phyloP scores from a whole-genome alignment of 2,888 invertebrate species.

The Mantis religiosa region DNA sequence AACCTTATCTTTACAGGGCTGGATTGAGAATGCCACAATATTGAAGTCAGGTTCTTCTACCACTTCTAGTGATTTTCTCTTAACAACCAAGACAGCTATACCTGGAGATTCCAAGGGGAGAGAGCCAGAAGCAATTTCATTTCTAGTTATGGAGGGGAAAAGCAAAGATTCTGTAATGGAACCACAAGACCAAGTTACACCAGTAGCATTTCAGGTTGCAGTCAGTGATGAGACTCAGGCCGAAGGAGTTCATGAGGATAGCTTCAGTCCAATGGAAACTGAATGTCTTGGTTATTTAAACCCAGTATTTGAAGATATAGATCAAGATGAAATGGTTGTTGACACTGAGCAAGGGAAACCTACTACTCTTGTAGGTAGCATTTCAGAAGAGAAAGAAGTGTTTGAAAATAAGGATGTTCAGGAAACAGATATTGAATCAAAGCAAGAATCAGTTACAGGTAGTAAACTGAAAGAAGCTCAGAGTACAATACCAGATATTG shows the following conservation, averaged over 20 bases:
- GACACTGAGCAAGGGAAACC: constrained; percentile 14
- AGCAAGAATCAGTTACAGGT: background rate
- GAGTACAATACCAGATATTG: constrained; percentile 20
- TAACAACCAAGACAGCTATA: constrained; percentile 6
- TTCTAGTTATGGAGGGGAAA: constrained; percentile 26
- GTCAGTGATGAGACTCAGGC: background rate
- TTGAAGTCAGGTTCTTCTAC: constrained; percentile 39
- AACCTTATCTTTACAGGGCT: constrained; percentile 45
- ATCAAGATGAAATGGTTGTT: background rate
- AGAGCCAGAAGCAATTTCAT: constrained; percentile 37
- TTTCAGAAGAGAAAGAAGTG: background rate
- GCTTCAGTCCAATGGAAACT: constrained; percentile 2
- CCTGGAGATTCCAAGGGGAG: constrained; percentile 40
- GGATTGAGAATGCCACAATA: constrained; percentile 44
- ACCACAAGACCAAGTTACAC: constrained; percentile 19
- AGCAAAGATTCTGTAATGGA: background rate
- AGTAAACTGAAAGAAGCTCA: background rate
- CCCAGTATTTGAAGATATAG: constrained; percentile 41
- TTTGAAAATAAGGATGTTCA: background rate
- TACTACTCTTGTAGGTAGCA: background rate
- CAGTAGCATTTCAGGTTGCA: background rate
- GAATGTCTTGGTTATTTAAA: constrained; percentile 41
- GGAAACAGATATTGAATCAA: background rate
- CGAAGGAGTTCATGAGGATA: background rate
- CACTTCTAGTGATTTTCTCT: background rate